A percentile compares a stretch with the other conserved stretches of the same genome.
These are phyloP conservation scores for Petrocephalus sullivani DNA, from an alignment of 2,797 vertebrate genomes.

Conservation along the genomic window DNA sequence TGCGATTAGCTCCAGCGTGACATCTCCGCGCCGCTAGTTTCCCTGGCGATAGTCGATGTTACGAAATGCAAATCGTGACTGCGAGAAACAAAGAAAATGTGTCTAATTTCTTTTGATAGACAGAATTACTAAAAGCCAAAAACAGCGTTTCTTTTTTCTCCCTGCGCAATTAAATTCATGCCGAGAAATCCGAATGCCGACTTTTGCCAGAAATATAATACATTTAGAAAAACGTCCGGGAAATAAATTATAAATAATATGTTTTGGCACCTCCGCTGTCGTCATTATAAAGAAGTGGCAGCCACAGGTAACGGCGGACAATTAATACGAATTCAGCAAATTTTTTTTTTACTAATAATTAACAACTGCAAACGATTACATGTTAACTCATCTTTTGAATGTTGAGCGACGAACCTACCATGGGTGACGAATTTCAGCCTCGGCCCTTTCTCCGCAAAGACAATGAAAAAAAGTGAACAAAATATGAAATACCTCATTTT, in stretches of 20 bases:
- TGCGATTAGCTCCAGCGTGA: neutral
- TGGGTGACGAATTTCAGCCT: slow-evolving; percentile 12
- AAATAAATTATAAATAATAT: neutral
- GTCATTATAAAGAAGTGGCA: slow-evolving; percentile 6
- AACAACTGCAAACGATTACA: neutral
- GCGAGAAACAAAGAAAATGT: neutral
- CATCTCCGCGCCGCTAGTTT: neutral
- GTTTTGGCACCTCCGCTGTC: neutral
- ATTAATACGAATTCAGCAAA: neutral
- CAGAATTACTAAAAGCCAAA: neutral
- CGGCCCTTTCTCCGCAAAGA: slow-evolving; percentile 12
- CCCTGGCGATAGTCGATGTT: neutral
- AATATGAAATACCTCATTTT: slow-evolving; percentile 13
- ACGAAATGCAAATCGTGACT: slow-evolving; percentile 7
- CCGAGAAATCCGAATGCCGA: neutral
- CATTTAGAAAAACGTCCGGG: neutral
- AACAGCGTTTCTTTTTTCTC: neutral
- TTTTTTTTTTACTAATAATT: neutral
- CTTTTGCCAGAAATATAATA: neutral
- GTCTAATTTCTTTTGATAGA: neutral
- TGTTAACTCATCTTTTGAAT: neutral
- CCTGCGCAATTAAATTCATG: neutral
- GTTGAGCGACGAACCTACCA: slow-evolving; percentile 6
- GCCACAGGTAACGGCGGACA: neutral
- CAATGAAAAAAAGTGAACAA: slow-evolving; percentile 14